These are phyloP conservation scores for Acipenser oxyrinchus DNA, from an alignment of 2,797 vertebrate species.

Conservation along the genomic window DNA sequence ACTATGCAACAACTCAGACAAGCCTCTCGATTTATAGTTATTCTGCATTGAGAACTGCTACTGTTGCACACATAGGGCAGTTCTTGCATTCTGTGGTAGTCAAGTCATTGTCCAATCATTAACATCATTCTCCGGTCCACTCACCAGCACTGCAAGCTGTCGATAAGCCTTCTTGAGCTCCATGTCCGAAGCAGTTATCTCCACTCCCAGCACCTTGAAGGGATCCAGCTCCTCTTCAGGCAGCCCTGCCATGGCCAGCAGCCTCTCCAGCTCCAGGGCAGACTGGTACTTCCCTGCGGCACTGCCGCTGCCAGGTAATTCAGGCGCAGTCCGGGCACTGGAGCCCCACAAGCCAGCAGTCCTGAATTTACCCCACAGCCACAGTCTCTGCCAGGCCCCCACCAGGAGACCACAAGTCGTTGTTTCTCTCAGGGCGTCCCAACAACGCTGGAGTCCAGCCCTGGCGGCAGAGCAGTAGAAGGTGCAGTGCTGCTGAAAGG, in stretches of 20 bases:
- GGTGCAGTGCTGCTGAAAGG: slow-evolving; percentile 20
- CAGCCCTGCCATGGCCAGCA: slow-evolving; percentile 73
- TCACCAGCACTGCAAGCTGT: slow-evolving; percentile 85
- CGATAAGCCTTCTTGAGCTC: slow-evolving; percentile 88
- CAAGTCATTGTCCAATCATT: too few species aligned
- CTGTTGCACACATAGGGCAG: too few species aligned
- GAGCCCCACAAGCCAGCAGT: slow-evolving; percentile 35
- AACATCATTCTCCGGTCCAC: slow-evolving; percentile 18
- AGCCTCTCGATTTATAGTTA: too few species aligned
- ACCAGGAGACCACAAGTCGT: slow-evolving; percentile 50
- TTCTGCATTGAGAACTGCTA: too few species aligned
- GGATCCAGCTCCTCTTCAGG: slow-evolving; percentile 88
- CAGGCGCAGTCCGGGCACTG: slow-evolving; percentile 19
- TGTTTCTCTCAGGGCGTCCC: slow-evolving; percentile 55
- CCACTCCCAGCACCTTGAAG: slow-evolving; percentile 80
- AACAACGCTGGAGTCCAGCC: slow-evolving; percentile 36
- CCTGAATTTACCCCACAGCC: slow-evolving; percentile 38
- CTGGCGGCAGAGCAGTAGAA: slow-evolving; percentile 22
- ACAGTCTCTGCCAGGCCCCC: slow-evolving; percentile 22
- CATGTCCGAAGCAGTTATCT: slow-evolving; percentile 71
- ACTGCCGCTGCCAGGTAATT: slow-evolving; percentile 38
- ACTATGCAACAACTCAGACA: too few species aligned
- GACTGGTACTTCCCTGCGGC: slow-evolving; percentile 48
- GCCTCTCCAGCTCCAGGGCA: slow-evolving; percentile 72
- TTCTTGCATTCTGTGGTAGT: too few species aligned